A percentile compares a stretch with the other conserved stretches of the same genome.
Evolutionary conservation across 2,113 vertebrate genomes (phyloP).

Genomic region (Ictalurus punctatus): DNA sequence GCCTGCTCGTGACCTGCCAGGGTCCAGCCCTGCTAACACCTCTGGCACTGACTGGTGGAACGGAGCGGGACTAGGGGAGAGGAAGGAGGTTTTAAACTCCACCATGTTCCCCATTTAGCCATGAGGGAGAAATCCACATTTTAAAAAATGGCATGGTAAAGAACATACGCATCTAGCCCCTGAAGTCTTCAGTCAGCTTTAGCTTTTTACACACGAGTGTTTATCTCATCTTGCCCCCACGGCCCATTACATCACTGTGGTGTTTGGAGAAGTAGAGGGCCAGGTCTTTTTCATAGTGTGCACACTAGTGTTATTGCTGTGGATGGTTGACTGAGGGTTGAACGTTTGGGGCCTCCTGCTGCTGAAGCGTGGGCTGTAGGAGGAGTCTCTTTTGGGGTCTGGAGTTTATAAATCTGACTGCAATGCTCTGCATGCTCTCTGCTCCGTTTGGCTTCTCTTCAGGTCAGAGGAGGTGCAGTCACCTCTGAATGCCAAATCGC

Average conservation of each 20-base stretch:
- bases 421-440: constrained; percentile 50
- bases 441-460: constrained; percentile 62
- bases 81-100: constrained; percentile 27
- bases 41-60: constrained; percentile 65
- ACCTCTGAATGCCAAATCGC: constrained; percentile 54
- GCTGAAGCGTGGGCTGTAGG: constrained; percentile 24
- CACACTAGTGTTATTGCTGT: constrained; percentile 58
- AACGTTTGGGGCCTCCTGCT: constrained; percentile 24
- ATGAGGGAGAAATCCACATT: constrained; percentile 32
- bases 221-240: constrained; percentile 50
- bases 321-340: constrained; percentile 26
- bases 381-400: constrained; percentile 54
- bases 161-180: constrained; percentile 7
- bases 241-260: constrained; percentile 56
- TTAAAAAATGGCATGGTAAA: constrained; percentile 21
- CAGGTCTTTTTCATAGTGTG: constrained; percentile 23
- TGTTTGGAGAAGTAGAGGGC: constrained; percentile 33
- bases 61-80: background rate
- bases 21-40: constrained; percentile 67
- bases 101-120: constrained; percentile 29
- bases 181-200: constrained; percentile 32
- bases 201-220: constrained; percentile 36
- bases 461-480: constrained; percentile 66
- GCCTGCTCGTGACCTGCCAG: constrained; percentile 67
- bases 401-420: constrained; percentile 68